Percentiles rank a stretch among this genome's conserved stretches.
Conservation (phyloP, 2,797 vertebrate species). For the Crenuchus spilurus region DNA sequence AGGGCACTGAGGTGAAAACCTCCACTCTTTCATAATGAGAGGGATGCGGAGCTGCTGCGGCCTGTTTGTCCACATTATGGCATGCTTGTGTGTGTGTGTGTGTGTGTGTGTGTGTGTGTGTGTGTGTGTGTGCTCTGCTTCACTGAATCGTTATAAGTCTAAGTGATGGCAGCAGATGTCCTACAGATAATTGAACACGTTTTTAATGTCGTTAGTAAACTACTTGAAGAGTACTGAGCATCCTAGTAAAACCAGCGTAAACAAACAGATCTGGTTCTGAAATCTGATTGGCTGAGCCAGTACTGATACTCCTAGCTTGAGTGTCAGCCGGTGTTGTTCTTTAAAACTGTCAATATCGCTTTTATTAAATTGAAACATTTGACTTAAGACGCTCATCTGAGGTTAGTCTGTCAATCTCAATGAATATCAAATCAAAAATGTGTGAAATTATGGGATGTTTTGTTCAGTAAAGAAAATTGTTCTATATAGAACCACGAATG, state of each 20-base stretch:
- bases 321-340: no score
- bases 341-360: no score
- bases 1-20: constrained; percentile 51
- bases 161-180: constrained; percentile 1
- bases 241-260: no score
- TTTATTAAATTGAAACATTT: no score
- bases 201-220: neutral
- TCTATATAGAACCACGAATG: no score
- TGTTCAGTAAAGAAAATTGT: no score
- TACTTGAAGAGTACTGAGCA: neutral
- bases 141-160: neutral
- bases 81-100: neutral
- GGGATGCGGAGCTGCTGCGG: constrained; percentile 29
- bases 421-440: no score
- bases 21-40: constrained; percentile 44
- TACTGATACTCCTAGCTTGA: no score
- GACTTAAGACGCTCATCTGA: no score
- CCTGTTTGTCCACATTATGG: constrained; percentile 22
- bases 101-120: neutral
- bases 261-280: neutral
- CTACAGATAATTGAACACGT: neutral
- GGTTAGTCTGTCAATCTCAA: no score
- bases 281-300: neutral
- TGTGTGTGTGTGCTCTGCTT: neutral
- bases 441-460: no score